A percentile compares a stretch with the other conserved stretches of the same genome.
phyloP scores from a whole-genome alignment of 1,140 invertebrate species.

The Rhynchophorus ferrugineus region DNA sequence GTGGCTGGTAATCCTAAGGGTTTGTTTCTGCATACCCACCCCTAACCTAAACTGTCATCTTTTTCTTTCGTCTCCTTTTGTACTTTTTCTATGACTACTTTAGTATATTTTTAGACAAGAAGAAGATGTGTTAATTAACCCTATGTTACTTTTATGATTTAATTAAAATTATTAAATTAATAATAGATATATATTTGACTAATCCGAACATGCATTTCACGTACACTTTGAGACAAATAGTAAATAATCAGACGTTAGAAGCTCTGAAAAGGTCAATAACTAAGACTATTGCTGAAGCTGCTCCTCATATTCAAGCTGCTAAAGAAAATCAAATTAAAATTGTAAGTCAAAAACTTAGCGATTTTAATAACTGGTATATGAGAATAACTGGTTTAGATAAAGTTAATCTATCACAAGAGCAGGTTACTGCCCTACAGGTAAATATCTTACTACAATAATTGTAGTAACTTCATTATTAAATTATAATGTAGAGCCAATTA shows the following conservation, averaged over 20 bases:
- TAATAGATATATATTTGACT: no score
- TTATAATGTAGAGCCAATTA: conserved; percentile 28
- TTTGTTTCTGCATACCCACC: no score
- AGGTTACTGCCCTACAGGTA: conserved; percentile 41
- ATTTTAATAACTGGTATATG: conserved; percentile 43
- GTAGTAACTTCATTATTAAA: not conserved
- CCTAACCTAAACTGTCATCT: no score
- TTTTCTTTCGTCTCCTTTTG: no score
- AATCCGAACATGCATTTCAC: conserved; percentile 19
- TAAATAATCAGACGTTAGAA: conserved; percentile 16
- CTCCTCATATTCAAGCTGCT: conserved; percentile 16
- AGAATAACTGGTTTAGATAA: conserved; percentile 43
- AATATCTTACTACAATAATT: conserved; percentile 1
- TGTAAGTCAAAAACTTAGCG: conserved; percentile 34
- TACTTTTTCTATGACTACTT: no score
- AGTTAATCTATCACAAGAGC: conserved; percentile 42
- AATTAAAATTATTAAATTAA: no score
- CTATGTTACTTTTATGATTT: no score
- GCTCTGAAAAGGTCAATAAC: conserved; percentile 16
- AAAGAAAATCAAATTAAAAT: conserved; percentile 26
- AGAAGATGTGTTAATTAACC: no score
- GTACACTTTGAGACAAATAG: conserved; percentile 3
- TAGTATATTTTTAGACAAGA: no score
- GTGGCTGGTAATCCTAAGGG: no score
- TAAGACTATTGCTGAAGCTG: conserved; percentile 18